Base-by-base conservation (phyloP, 2,888 invertebrate species). In the Sarcophaga caerulescens region DNA sequence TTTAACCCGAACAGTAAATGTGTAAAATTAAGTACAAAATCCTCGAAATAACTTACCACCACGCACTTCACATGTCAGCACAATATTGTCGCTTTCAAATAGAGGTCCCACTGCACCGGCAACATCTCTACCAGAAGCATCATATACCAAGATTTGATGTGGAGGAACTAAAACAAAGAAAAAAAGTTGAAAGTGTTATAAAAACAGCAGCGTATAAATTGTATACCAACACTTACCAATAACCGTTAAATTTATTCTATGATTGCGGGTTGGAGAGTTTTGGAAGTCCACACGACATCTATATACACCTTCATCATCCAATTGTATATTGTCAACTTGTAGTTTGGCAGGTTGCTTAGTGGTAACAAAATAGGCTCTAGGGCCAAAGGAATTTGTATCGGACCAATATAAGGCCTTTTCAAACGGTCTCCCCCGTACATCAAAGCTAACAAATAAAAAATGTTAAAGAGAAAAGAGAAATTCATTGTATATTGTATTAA, bases 261-360 rank as follows among this genome's bases (percentile, higher is more conserved):
- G 96, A 93, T 97, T 97, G 90, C 97, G 95, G 17, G 98, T 97
- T 47, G 97, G 97, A 11, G 97, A 96, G 91, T 97, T 97, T 90
- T 96, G 96, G 93, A 98, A 98, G 94, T 98, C 98, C 52, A 98
- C 98, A 87, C 98, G 94, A 93, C 98, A 98, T 89, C 97, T 94
- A 94, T 98, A 98, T 82, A 96, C 94, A 69, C 98, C 98, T 92
- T 97, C 97, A 90, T 98, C 98, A 90, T 96, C 96, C 89, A 97
- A 94, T 90, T 97, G 96, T 78, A 98, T 96, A 82, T 97, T 96
- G 91, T 96, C 97, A 84, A 98, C 95, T 60, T 96, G 96, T 81
- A 98, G 94, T 19, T 96, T 95, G 23, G 97, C 97, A 69, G 97
- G 97, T 87, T 96, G 95, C 14, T 96, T 96, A 74, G 96, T 95